Conservation (phyloP, 2,797 vertebrate species). For the Garrulus glandarius region DNA sequence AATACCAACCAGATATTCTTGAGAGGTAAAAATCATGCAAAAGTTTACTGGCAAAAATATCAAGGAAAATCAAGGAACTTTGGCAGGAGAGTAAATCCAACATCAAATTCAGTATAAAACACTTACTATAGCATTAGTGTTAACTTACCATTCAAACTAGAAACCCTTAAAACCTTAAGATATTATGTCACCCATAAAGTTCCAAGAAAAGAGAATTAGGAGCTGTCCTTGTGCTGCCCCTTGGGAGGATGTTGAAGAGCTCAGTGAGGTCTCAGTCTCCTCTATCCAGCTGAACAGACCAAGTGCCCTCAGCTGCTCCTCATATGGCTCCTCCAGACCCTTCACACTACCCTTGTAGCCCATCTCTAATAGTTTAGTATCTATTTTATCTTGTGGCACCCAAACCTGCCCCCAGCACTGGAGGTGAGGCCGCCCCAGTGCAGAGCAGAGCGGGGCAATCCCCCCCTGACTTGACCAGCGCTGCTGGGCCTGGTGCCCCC, state of each 20-base stretch:
- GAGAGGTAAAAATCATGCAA: not conserved
- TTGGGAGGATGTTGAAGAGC: not conserved
- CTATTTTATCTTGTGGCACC: not conserved
- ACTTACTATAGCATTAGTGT: not conserved
- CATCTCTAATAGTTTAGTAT: not conserved
- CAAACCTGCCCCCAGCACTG: not conserved
- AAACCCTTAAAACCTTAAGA: not conserved
- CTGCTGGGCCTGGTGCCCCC: not conserved
- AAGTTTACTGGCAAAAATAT: not conserved
- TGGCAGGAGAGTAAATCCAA: not conserved
- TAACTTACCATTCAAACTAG: not conserved
- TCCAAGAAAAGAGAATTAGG: not conserved
- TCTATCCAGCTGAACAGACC: not conserved
- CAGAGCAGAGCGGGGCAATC: not conserved
- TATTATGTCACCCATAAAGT: not conserved
- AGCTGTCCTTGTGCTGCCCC: not conserved
- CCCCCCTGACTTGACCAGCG: rapidly evolving
- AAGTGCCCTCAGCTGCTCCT: not conserved
- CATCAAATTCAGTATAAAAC: not conserved
- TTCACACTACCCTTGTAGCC: rapidly evolving
- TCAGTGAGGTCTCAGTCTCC: not conserved
- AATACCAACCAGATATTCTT: not conserved
- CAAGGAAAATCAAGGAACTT: not conserved
- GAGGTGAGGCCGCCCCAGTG: not conserved
- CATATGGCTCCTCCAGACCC: no score